A percentile compares a stretch with the other conserved stretches of the same genome.
Conservation (phyloP, 2,797 vertebrate genomes). For the Zonotrichia albicollis region DNA sequence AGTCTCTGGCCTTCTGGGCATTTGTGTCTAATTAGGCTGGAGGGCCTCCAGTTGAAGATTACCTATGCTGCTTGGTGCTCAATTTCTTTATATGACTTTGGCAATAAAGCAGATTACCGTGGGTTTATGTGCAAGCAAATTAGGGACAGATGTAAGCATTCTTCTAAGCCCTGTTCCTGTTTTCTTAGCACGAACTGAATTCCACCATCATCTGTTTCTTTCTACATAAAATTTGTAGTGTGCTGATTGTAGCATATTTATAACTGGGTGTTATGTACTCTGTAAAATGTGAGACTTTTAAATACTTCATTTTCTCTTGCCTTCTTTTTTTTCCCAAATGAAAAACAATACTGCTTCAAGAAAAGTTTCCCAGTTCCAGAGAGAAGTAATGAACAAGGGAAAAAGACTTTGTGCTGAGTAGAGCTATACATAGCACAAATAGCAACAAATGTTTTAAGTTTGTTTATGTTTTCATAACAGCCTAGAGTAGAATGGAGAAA, state of each 20-base stretch:
- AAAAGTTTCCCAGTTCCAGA: not conserved
- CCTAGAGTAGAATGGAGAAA: not conserved
- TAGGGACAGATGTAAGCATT: conserved; percentile 38
- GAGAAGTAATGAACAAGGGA: not conserved
- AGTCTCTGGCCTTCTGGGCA: not conserved
- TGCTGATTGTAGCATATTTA: not conserved
- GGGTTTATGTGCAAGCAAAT: conserved; percentile 38
- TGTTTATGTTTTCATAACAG: not conserved
- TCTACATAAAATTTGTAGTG: not conserved
- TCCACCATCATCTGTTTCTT: not conserved
- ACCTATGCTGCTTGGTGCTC: conserved; percentile 34
- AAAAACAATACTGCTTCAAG: not conserved
- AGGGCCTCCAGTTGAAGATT: conserved; percentile 37
- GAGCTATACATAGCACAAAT: not conserved
- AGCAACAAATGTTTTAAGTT: not conserved
- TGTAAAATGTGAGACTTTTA: not conserved
- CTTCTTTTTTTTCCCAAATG: not conserved
- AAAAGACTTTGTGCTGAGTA: not conserved
- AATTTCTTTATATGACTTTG: conserved; percentile 32
- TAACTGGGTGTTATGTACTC: not conserved
- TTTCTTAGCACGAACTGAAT: not conserved
- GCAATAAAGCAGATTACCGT: conserved; percentile 13
- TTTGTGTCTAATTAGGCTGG: conserved; percentile 52
- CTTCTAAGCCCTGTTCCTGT: not conserved
- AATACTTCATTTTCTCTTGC: not conserved